Base-by-base conservation (phyloP, 2,797 vertebrate species). In the Neomorphus geoffroyi region DNA sequence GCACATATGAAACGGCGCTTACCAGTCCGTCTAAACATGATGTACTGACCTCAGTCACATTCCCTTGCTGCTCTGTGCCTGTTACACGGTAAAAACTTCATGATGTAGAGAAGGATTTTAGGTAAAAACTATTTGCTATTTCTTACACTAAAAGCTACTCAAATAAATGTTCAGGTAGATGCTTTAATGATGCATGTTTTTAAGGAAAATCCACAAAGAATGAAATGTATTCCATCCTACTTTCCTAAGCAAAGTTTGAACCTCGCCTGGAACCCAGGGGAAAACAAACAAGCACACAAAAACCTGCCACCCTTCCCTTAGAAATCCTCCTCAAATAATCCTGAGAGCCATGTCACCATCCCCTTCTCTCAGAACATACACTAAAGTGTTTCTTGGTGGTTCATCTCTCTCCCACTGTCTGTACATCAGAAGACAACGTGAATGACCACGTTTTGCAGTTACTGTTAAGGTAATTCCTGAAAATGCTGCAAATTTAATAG, bases 241-340 rank as follows among this genome's bases (percentile, higher is more conserved):
- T 70, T 82, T 30, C 26, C 51, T 39, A 70, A 45, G 65, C 65
- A 90, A 80, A 69, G 18, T 43, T 80, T 62, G 66, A 90, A 79
- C 7, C 5, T 62, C 77, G 15, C 5, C 26, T 71, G 45, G 80
- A 86, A 57, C 13, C 13, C 30, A 32, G 24, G 3, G 1, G 8
- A 5, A 18, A 32, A 46, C 5, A 7, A 1, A 0, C 72, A 57
- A 45, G n/a, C n/a, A n/a, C n/a, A 35, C 35, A 57, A 58, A 61
- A 41, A 19, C 0, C 2, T 14, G 60, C 30, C 22, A 56, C 17
- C 6, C 12, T 81, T 85, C 41, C 54, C 33, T 77, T 53, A 77
- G 62, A 86, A 83, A 88, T 62, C 10, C 35, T 84, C 22, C 23
- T 86, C 35, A 69, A 53, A 84, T n/a, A 88, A 54, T 26, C 39